phyloP scores from a whole-genome alignment of 2,113 vertebrate species.

The Varanus salvator region DNA sequence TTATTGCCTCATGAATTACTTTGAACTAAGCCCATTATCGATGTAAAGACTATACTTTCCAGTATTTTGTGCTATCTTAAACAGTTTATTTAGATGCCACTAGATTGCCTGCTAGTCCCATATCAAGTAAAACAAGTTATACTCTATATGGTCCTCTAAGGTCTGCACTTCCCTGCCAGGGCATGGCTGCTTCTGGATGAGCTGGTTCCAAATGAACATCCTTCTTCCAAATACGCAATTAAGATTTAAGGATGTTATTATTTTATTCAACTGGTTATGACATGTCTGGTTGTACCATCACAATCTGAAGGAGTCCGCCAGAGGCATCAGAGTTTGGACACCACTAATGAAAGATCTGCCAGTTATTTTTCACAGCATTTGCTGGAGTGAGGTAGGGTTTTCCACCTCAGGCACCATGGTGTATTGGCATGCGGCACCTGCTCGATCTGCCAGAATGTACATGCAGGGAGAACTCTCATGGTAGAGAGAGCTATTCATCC shows the following conservation, averaged over 20 bases:
- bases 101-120: background rate
- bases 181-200: background rate
- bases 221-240: background rate
- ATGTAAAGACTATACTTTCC: background rate
- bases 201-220: background rate
- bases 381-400: background rate
- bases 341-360: background rate
- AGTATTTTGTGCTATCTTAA: background rate
- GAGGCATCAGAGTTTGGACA: background rate
- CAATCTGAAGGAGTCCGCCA: background rate
- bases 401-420: background rate
- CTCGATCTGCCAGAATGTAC: background rate
- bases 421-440: background rate
- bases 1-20: background rate
- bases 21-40: too few relatives aligned
- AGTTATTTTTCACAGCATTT: background rate
- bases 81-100: background rate
- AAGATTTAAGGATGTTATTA: background rate
- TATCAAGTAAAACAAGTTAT: background rate
- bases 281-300: background rate
- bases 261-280: too few relatives aligned
- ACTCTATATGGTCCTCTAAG: background rate
- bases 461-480: background rate
- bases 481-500: background rate
- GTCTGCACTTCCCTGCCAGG: background rate